A percentile compares a stretch with the other conserved stretches of the same genome.
These are phyloP conservation scores for Drosophila macrospina DNA, from an alignment of 2,888 invertebrate genomes.

Conservation along the genomic window DNA sequence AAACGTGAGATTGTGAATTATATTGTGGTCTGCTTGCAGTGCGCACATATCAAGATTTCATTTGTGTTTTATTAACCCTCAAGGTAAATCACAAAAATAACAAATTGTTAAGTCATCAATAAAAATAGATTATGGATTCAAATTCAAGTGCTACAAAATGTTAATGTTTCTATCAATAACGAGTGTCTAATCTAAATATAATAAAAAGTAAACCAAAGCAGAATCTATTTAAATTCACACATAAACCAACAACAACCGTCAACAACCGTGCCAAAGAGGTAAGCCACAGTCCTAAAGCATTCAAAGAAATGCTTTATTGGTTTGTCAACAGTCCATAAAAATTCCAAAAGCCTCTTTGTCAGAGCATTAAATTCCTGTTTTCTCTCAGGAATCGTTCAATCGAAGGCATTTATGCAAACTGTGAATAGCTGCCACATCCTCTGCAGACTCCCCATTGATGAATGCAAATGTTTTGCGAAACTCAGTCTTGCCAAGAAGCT, in stretches of 20 bases:
- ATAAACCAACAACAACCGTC: neutral
- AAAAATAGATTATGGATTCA: slow-evolving; percentile 10
- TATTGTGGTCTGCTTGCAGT: slow-evolving; percentile 17
- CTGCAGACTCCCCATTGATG: neutral
- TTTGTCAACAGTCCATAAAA: neutral
- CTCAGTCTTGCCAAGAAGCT: neutral
- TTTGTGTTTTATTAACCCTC: slow-evolving; percentile 19
- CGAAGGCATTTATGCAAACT: neutral
- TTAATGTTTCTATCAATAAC: neutral
- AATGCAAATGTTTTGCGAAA: neutral
- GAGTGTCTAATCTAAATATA: neutral
- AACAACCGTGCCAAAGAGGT: slow-evolving; percentile 21
- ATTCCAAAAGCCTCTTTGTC: slow-evolving; percentile 2
- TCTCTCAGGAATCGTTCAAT: neutral
- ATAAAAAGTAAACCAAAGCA: slow-evolving; percentile 8
- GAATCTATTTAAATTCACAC: neutral
- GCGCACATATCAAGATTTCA: slow-evolving; percentile 27
- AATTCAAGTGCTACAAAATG: slow-evolving; percentile 15
- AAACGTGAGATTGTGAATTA: slow-evolving; percentile 22
- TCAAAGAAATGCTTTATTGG: neutral
- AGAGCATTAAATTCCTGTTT: neutral
- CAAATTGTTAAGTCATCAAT: slow-evolving; percentile 23
- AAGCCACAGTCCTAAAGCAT: slow-evolving; percentile 10
- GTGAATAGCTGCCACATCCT: neutral
- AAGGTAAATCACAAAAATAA: slow-evolving; percentile 9